Conservation (phyloP, 2,888 invertebrate species). For the Malachius bipustulatus region DNA sequence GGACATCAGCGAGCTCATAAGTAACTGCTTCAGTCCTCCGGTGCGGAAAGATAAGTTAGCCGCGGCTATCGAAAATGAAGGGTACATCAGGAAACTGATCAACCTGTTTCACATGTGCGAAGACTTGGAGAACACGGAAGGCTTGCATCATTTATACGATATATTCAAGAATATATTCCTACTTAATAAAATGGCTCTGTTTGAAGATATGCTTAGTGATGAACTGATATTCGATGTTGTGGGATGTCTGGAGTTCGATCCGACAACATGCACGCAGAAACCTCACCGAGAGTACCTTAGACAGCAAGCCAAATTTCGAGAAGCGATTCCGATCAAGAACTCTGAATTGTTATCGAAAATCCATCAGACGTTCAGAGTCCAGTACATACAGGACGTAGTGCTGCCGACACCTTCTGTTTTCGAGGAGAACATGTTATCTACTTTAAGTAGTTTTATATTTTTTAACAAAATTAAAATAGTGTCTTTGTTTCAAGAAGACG, state of each 20-base stretch:
- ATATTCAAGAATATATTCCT: conserved; percentile 98
- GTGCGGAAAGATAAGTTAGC: conserved; percentile 91
- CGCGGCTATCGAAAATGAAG: conserved; percentile 83
- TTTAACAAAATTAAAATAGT: conserved; percentile 99
- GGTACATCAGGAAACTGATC: conserved; percentile 89
- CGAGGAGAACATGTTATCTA: conserved; percentile 97
- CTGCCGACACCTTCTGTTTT: conserved; percentile 97
- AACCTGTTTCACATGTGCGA: conserved; percentile 96
- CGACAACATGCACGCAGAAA: conserved; percentile 71
- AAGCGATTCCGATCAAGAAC: conserved; percentile 92
- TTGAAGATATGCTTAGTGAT: conserved; percentile 96
- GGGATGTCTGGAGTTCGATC: conserved; percentile 97
- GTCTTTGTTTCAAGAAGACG: conserved; percentile 94
- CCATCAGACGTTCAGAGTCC: conserved; percentile 98
- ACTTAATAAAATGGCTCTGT: conserved; percentile 91
- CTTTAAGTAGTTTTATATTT: conserved; percentile 96
- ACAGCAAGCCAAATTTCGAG: conserved; percentile 82
- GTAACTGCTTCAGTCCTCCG: conserved; percentile 78
- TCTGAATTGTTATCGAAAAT: conserved; percentile 93
- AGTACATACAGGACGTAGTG: conserved; percentile 98
- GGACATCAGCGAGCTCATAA: conserved; percentile 88
- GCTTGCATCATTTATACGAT: conserved; percentile 90
- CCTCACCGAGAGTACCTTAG: conserved; percentile 93
- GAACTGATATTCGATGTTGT: conserved; percentile 96
- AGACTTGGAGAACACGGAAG: conserved; percentile 89